A percentile compares a stretch with the other conserved stretches of the same genome.
Evolutionary conservation across 2,888 invertebrate genomes (phyloP).

Genomic region (Pocota personata): DNA sequence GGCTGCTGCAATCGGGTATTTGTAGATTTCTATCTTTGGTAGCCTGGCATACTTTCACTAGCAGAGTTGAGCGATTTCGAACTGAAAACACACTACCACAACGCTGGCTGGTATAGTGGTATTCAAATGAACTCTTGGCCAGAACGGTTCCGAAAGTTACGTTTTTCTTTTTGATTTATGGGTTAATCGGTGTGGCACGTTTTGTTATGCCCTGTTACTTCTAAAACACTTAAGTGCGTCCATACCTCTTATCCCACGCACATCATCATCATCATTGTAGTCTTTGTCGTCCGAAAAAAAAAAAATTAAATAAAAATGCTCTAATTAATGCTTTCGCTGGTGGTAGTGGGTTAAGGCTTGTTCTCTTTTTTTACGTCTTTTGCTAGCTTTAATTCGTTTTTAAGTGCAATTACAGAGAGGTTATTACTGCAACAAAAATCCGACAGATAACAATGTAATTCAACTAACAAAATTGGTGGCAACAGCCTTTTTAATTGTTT

Average conservation of each 20-base stretch:
- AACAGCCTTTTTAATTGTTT: constrained; percentile 70
- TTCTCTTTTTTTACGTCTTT: constrained; percentile 30
- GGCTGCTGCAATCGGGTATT: constrained; percentile 50
- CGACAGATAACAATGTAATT: constrained; percentile 64
- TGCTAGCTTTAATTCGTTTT: constrained; percentile 65
- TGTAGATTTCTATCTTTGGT: constrained; percentile 50
- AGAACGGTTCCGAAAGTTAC: constrained; percentile 57
- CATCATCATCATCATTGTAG: constrained; percentile 35
- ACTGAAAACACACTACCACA: no score
- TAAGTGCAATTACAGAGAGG: constrained; percentile 64
- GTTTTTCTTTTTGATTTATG: constrained; percentile 59
- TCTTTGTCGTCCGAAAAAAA: background rate
- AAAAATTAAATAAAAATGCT: constrained; percentile 35
- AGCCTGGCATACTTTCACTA: constrained; percentile 67
- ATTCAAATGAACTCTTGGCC: constrained; percentile 64
- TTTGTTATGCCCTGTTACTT: constrained; percentile 57
- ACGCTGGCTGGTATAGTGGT: background rate
- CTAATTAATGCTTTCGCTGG: constrained; percentile 58
- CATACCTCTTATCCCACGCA: constrained; percentile 54
- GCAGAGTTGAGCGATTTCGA: background rate
- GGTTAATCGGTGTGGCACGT: constrained; percentile 69
- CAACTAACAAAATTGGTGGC: constrained; percentile 66
- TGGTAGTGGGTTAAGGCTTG: constrained; percentile 1
- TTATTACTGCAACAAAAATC: constrained; percentile 62
- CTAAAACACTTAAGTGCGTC: constrained; percentile 43